Evolutionary conservation across 1,140 invertebrate genomes (phyloP).

Genomic region (Nephila pilipes): DNA sequence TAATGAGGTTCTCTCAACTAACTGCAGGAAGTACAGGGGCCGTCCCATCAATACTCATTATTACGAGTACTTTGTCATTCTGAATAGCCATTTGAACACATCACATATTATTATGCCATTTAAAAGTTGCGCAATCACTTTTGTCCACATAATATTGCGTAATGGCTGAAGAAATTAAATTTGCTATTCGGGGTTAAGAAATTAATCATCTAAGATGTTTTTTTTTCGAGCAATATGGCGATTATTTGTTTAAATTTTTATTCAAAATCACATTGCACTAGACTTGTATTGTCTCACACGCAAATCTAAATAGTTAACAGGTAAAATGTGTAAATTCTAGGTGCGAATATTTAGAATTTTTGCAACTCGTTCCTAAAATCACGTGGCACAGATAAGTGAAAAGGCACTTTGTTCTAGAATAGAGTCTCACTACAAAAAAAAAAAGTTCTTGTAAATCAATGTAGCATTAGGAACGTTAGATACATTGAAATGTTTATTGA

Average conservation of each 20-base stretch:
- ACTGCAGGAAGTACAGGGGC: no score
- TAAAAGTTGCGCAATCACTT: not conserved
- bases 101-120: no score
- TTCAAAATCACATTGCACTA: not conserved
- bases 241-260: not conserved
- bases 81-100: no score
- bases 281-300: not conserved
- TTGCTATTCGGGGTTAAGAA: no score
- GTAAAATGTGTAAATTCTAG: not conserved
- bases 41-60: no score
- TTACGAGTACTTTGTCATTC: no score
- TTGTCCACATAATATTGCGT: not conserved
- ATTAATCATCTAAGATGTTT: not conserved
- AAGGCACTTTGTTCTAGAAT: conserved; percentile 6
- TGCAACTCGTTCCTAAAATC: not conserved
- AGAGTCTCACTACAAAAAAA: conserved; percentile 1
- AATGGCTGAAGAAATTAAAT: no score
- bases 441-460: not conserved
- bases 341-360: not conserved
- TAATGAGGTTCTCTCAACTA: no score
- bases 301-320: not conserved
- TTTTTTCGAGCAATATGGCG: not conserved
- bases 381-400: not conserved
- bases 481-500: not conserved
- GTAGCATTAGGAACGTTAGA: not conserved